Conservation (phyloP, 2,113 vertebrate species). For the Erythrolamprus reginae region DNA sequence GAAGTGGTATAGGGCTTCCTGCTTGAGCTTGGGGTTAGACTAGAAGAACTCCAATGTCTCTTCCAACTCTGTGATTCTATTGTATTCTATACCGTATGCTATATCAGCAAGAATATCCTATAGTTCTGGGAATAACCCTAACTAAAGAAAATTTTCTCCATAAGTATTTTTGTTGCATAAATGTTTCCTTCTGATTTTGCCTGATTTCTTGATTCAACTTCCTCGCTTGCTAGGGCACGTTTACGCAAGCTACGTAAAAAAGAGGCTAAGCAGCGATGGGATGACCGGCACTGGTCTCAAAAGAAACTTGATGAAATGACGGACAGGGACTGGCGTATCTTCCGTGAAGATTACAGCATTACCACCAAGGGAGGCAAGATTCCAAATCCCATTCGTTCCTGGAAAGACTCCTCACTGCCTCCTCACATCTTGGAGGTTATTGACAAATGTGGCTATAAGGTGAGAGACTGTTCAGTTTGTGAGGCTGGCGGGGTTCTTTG, state of each 20-base stretch:
- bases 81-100: not conserved
- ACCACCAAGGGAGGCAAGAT: constrained; percentile 98
- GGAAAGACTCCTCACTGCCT: constrained; percentile 92
- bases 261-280: constrained; percentile 98
- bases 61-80: too few species aligned
- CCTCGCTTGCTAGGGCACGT: constrained; percentile 67
- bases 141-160: not conserved
- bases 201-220: not conserved
- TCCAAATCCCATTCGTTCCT: constrained; percentile 96
- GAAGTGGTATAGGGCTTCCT: too few species aligned
- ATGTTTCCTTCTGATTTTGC: not conserved
- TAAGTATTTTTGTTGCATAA: not conserved
- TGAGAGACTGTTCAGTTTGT: constrained; percentile 42
- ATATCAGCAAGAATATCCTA: not conserved
- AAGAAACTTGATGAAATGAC: constrained; percentile 99
- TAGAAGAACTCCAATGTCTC: too few species aligned
- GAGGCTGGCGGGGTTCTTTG: not conserved
- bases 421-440: constrained; percentile 97
- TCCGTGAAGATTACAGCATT: constrained; percentile 96
- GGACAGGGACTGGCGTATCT: constrained; percentile 97
- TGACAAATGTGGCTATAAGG: constrained; percentile 98
- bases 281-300: constrained; percentile 96
- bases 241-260: constrained; percentile 95
- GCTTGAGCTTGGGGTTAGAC: too few species aligned
- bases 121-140: not conserved